Conservation (phyloP, 2,888 invertebrate species). For the Drosophila borealis region DNA sequence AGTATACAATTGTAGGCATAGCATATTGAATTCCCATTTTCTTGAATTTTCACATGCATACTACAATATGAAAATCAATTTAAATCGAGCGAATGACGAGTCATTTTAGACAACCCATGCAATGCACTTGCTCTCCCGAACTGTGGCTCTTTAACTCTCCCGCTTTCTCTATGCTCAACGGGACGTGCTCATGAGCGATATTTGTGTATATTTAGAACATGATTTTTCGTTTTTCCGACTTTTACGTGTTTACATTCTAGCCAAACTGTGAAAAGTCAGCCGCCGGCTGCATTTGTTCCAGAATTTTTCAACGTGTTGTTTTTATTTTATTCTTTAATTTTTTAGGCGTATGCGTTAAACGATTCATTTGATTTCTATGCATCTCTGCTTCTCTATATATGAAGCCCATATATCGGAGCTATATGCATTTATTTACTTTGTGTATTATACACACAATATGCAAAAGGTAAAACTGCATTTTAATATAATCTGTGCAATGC, state of each 20-base stretch:
- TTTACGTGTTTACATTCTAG: constrained; percentile 72
- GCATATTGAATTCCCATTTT: not conserved
- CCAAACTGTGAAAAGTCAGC: constrained; percentile 61
- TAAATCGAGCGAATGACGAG: constrained; percentile 54
- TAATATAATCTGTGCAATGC: constrained; percentile 25
- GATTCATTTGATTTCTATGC: constrained; percentile 31
- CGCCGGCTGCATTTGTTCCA: constrained; percentile 76
- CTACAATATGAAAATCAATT: constrained; percentile 49
- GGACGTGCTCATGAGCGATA: constrained; percentile 26
- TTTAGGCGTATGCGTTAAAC: constrained; percentile 23
- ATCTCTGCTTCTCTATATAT: constrained; percentile 18
- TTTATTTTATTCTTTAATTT: not conserved
- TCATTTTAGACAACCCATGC: constrained; percentile 42
- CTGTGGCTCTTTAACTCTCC: constrained; percentile 13
- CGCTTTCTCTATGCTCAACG: not conserved
- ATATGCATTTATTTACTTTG: constrained; percentile 21
- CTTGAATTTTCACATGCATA: constrained; percentile 16
- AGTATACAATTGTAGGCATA: constrained; percentile 5
- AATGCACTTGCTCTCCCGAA: constrained; percentile 24
- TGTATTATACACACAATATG: not conserved
- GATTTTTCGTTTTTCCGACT: constrained; percentile 71
- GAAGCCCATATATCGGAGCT: not conserved
- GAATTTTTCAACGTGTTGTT: constrained; percentile 51
- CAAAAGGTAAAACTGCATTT: constrained; percentile 19
- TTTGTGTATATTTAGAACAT: constrained; percentile 75